phyloP scores from a whole-genome alignment of 2,113 vertebrate genomes.

The Lepus europaeus region DNA sequence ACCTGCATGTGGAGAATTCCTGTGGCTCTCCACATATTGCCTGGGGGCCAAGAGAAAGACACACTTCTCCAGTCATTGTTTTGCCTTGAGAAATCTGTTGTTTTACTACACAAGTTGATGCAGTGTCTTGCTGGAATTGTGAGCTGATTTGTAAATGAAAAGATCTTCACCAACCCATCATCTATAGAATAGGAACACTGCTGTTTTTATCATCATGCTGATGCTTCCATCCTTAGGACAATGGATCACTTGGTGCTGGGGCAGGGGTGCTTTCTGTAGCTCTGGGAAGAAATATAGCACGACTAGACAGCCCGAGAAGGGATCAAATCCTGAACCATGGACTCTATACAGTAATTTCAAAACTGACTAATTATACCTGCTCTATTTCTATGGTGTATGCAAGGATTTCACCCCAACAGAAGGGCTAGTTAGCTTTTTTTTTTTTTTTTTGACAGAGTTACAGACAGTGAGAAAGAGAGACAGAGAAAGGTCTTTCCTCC shows the following conservation, averaged over 20 bases:
- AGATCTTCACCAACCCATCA: background rate
- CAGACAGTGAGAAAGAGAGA: no score
- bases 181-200: background rate
- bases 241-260: background rate
- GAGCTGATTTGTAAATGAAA: conserved; percentile 37
- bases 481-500: no score
- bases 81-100: conserved; percentile 47
- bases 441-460: background rate
- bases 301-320: background rate
- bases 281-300: background rate
- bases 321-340: background rate
- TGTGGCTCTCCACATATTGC: background rate
- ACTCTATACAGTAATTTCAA: background rate
- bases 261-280: background rate
- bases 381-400: background rate
- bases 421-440: conserved; percentile 24
- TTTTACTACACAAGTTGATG: background rate
- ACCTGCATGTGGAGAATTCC: background rate
- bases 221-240: background rate
- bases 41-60: background rate
- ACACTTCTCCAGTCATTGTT: background rate
- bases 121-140: background rate
- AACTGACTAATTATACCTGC: background rate
- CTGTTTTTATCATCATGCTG: background rate
- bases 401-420: background rate